Conservation (phyloP, 2,797 vertebrate genomes). For the Pygocentrus nattereri region DNA sequence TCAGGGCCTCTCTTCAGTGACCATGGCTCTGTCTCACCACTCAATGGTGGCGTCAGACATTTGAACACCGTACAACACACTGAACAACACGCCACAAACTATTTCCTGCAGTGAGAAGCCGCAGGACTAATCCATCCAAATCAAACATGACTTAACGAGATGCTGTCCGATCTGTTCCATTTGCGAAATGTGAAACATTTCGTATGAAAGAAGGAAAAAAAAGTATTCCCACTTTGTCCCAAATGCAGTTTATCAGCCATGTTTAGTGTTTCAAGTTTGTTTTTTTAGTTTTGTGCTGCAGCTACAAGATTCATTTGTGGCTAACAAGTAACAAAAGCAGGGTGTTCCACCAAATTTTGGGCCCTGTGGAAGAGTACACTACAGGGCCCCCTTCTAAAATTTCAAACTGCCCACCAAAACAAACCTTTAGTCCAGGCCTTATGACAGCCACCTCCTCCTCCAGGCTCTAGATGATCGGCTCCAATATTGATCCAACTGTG, state of each 20-base stretch:
- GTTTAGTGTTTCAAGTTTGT: not conserved
- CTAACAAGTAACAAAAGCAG: no score
- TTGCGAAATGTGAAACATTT: conserved; percentile 15
- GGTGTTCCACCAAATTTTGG: no score
- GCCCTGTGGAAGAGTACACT: no score
- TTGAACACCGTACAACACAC: not conserved
- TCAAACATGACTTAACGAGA: conserved; percentile 22
- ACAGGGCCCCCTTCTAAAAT: no score
- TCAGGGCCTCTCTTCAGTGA: not conserved
- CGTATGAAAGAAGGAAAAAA: not conserved
- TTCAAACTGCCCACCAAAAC: no score
- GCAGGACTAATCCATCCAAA: not conserved
- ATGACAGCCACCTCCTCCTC: no score
- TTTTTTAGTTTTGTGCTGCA: not conserved
- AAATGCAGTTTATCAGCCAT: not conserved
- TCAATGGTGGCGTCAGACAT: not conserved
- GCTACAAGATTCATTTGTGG: no score
- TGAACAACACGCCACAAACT: conserved; percentile 43
- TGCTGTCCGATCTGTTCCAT: not conserved
- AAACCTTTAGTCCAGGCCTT: no score
- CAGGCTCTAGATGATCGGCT: no score
- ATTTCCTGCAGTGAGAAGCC: conserved; percentile 32
- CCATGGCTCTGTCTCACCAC: not conserved
- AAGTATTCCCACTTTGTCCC: not conserved
- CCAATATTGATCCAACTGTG: no score